A percentile compares a stretch with the other conserved stretches of the same genome.
Conservation (phyloP, 2,113 vertebrate species). For the Pleuronectes platessa region DNA sequence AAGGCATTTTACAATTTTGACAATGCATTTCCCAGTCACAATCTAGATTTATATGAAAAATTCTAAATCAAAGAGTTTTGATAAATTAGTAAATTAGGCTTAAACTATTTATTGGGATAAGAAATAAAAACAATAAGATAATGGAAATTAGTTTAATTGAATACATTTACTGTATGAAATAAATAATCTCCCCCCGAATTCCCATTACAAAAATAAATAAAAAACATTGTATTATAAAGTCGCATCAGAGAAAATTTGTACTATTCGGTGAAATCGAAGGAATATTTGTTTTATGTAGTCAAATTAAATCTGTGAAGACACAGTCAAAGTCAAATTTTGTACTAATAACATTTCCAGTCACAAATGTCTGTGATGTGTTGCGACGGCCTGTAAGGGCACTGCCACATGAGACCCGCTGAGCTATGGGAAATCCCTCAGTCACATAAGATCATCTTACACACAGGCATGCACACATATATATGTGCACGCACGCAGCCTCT, state of each 20-base stretch:
- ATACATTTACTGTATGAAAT: too few relatives aligned
- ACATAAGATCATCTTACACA: constrained; percentile 44
- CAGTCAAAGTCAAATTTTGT: neutral
- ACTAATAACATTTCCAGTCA: neutral
- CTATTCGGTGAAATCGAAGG: neutral
- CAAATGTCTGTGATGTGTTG: constrained; percentile 13
- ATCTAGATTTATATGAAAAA: too few relatives aligned
- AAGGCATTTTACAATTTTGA: too few relatives aligned
- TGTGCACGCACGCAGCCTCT: neutral
- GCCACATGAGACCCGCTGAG: constrained; percentile 53
- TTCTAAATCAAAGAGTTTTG: too few relatives aligned
- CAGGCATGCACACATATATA: constrained; percentile 30
- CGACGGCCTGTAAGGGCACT: constrained; percentile 13
- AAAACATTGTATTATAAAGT: too few relatives aligned
- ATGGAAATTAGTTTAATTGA: too few relatives aligned
- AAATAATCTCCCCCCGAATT: too few relatives aligned
- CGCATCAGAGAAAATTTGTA: neutral
- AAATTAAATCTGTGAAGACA: neutral
- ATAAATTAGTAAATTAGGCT: too few relatives aligned
- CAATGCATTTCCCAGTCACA: too few relatives aligned
- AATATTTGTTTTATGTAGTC: neutral
- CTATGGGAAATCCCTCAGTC: constrained; percentile 46
- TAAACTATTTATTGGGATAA: too few relatives aligned
- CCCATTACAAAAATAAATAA: too few relatives aligned
- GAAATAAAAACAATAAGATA: too few relatives aligned